A percentile compares a stretch with the other conserved stretches of the same genome.
phyloP scores from a whole-genome alignment of 2,888 invertebrate species.

The Drosophila subquinaria region DNA sequence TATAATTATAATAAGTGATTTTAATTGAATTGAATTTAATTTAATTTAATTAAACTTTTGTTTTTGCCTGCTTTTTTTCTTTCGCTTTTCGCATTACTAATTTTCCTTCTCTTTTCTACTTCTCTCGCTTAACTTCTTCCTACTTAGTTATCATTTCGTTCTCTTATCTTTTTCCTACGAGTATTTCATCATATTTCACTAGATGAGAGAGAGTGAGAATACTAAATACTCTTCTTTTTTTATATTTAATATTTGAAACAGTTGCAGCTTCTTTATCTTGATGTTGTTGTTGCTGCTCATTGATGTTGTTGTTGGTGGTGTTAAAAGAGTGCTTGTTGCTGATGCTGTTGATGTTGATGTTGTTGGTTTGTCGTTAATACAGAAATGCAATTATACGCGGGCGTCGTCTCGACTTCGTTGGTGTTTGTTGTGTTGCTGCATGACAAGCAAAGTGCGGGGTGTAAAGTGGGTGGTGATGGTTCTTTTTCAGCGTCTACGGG shows the following conservation, averaged over 20 bases:
- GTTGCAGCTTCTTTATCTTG: conserved; percentile 41
- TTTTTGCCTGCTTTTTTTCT: conserved; percentile 44
- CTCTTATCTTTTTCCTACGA: not conserved
- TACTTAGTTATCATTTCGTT: conserved; percentile 8
- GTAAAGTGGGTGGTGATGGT: conserved; percentile 11
- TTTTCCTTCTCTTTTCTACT: conserved; percentile 1
- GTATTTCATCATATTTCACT: conserved; percentile 32
- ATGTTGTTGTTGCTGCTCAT: conserved; percentile 35
- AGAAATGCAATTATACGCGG: conserved; percentile 79
- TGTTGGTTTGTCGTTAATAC: conserved; percentile 61
- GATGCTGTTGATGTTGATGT: conserved; percentile 31
- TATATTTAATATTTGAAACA: conserved; percentile 19
- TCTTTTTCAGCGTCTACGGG: conserved; percentile 36
- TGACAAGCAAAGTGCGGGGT: conserved; percentile 79
- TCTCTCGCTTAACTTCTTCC: conserved; percentile 1
- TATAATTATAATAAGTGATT: conserved; percentile 64
- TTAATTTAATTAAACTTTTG: conserved; percentile 72
- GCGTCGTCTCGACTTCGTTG: conserved; percentile 77
- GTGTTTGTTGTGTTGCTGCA: conserved; percentile 73
- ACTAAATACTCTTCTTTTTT: conserved; percentile 7
- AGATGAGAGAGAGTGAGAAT: conserved; percentile 29
- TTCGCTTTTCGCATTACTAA: conserved; percentile 20
- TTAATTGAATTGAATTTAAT: conserved; percentile 77
- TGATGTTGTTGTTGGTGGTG: conserved; percentile 43
- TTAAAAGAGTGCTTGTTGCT: conserved; percentile 25